Base-by-base conservation (phyloP, 2,888 invertebrate genomes). In the Dicyrtoma fusca region DNA sequence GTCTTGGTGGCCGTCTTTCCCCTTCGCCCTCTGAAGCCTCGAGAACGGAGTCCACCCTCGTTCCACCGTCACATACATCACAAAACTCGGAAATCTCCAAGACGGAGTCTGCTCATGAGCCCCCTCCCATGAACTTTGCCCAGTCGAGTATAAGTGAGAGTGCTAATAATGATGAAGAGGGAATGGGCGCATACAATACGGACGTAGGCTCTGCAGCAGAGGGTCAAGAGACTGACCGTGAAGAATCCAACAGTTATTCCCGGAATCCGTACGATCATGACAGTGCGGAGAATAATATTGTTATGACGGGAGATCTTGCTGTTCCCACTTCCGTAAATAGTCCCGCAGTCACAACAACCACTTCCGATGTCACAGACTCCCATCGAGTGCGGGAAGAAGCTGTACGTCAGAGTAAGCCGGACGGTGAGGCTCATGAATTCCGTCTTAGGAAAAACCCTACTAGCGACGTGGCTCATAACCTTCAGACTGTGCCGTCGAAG, bases 11-110 rank as follows among this genome's bases (percentile, higher is more conserved):
- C n/a, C 71, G 76, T 19, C 49, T 73, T 21, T 80, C 80, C 44
- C 80, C 80, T 25, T 70, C 76, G 11, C 77, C 77, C 3, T 76
- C 76, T 6, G 80, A 80, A 65, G 70, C 74, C 0, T 77, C 77
- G 10, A 65, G 77, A 69, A 80, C 80, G 2, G 80, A 80, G 66
- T 79, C 78, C 6, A 77, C 80, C 19, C 73, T 74, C 53, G 75
- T 76, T 1, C 75, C 79, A 44, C 76, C 78, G 13, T 78, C 78
- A 34, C 77, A 76, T 47, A 74, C 76, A n/a, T 77, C 77, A n/a
- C 79, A 77, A 51, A 78, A 76, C 57, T 79, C 79, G 1, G 79
- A 78, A 53, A 51, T 71, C 10, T 78, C 78, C 26, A 78, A 78
- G 62, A 79, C 79, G 0, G 79, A 79, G 72, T 79, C 79, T 5